A percentile compares a stretch with the other conserved stretches of the same genome.
These are phyloP conservation scores for Carassius auratus DNA, from an alignment of 2,113 vertebrate genomes.

Conservation along the genomic window DNA sequence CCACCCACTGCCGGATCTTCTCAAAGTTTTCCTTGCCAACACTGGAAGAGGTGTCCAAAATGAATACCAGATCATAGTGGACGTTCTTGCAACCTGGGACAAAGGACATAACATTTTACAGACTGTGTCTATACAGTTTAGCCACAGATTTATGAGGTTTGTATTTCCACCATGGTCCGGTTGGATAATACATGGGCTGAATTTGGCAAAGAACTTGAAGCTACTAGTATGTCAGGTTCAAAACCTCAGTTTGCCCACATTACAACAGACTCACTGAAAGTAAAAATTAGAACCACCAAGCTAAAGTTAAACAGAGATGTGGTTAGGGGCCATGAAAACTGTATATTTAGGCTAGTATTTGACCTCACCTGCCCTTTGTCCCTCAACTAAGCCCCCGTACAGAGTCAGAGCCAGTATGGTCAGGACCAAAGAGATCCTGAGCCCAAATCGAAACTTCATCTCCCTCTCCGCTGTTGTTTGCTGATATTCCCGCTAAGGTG, in stretches of 20 bases:
- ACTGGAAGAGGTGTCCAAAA: constrained; percentile 95
- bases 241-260: constrained; percentile 11
- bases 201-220: constrained; percentile 16
- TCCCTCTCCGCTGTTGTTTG: constrained; percentile 59
- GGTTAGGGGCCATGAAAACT: not conserved
- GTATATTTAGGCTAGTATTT: not conserved
- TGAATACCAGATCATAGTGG: constrained; percentile 94
- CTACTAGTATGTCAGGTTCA: constrained; percentile 21
- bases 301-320: not conserved
- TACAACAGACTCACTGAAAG: not conserved
- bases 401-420: constrained; percentile 74
- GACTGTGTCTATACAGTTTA: not conserved
- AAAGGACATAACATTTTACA: constrained; percentile 8
- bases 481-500: constrained; percentile 57
- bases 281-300: not conserved
- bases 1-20: constrained; percentile 95
- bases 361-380: constrained; percentile 89
- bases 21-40: constrained; percentile 96
- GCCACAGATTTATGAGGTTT: constrained; percentile 23
- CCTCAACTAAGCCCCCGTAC: constrained; percentile 63
- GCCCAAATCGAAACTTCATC: constrained; percentile 69
- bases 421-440: constrained; percentile 68
- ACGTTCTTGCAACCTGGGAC: constrained; percentile 93
- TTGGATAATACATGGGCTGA: constrained; percentile 12
- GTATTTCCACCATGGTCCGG: not conserved